Evolutionary conservation across 2,797 vertebrate species (phyloP).

Genomic region (Rhinella marina): DNA sequence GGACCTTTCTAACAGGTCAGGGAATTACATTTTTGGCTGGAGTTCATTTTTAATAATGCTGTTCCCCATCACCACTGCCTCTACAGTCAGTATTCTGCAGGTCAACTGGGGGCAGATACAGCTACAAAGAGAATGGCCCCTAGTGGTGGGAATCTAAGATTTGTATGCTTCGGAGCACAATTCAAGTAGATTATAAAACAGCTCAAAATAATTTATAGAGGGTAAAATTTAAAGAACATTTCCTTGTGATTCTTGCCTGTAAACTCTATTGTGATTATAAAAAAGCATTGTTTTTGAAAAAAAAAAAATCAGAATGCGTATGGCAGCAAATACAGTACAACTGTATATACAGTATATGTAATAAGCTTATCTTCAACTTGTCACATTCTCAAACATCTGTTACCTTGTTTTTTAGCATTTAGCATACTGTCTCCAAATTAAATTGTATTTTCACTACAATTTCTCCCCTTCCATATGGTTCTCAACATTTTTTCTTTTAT

Average conservation of each 20-base stretch:
- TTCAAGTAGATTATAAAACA: neutral
- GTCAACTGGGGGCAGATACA: neutral
- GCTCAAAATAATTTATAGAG: neutral
- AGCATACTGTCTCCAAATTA: neutral
- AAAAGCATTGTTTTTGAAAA: too few relatives aligned
- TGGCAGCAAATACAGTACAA: too few relatives aligned
- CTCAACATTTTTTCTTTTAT: constrained; percentile 22
- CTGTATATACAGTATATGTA: neutral
- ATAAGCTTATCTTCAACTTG: neutral
- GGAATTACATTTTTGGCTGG: too few relatives aligned
- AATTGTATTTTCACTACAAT: neutral
- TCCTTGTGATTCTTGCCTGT: neutral
- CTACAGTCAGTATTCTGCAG: neutral
- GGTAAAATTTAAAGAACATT: neutral
- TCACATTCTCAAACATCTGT: constrained; percentile 40
- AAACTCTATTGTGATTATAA: too few relatives aligned
- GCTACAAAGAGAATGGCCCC: neutral
- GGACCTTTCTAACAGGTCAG: too few relatives aligned
- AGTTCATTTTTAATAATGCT: too few relatives aligned
- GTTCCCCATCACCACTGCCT: too few relatives aligned
- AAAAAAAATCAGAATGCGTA: neutral
- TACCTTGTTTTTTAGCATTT: neutral
- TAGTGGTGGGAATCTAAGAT: neutral
- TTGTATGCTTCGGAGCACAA: neutral
- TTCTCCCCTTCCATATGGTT: constrained; percentile 15